Evolutionary conservation across 2,113 vertebrate genomes (phyloP), one percentile per base, ranked within the genome.

Genomic region (Panthera leo): DNA sequence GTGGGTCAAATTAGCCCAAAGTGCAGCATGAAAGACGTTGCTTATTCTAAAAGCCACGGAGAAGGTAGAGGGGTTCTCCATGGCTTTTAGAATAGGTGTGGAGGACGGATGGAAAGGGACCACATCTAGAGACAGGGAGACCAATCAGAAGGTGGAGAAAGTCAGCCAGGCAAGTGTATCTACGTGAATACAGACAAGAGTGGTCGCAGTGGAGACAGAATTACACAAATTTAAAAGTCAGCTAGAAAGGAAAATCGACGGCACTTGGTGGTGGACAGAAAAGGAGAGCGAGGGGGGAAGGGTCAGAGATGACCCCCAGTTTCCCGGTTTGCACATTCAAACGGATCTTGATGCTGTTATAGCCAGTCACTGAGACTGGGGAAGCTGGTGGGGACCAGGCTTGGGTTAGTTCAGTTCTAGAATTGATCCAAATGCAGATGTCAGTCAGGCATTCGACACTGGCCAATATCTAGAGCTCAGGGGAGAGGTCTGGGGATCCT

Each of bases 211-310:
- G 2, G 31, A 42, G 45, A 55, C 1, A n/a, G 42, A 39, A 48
- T 7, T 34, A 16, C 36, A 76, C 23, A 36, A 18, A 45, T 25
- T 36, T 15, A 53, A 78, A 73, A 58, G 25, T 71, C 91, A 42
- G 9, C 4, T 42, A 61, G 91, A 85, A 83, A 78, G 63, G 55
- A 61, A 39, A 73, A 7, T 16, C 36, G 34, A 29, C 16, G 75
- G 75, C 7, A 3, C 51, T 25, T 61, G 39, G 18, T 12, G 23
- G 51, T 34, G 12, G 8, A 53, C 18, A 15, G 25, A 18, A 67
- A 31, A 65, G 63, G 18, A 39, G 18, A 39, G 5, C 0, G 3
- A 10, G 1, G 15, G 63, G 13, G 3, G 13, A 15, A n/a, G n/a
- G 45, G 12, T 53, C 3, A 10, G 67, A 89, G 31, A 29, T 11